These are phyloP conservation scores for Alligator sinensis DNA, from an alignment of 2,113 vertebrate genomes.

Conservation along the genomic window DNA sequence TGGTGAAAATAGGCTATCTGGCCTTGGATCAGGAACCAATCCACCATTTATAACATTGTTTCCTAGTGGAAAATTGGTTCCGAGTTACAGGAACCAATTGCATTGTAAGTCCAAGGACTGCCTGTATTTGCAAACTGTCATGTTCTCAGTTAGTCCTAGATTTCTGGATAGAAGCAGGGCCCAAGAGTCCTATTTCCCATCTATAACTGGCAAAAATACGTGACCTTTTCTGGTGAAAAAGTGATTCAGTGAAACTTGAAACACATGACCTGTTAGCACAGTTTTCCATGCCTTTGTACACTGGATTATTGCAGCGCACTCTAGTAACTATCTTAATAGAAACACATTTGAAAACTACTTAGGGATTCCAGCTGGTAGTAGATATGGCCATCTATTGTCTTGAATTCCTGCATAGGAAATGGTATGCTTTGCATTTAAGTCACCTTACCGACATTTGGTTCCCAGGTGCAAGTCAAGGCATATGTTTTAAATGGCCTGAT, in stretches of 20 bases:
- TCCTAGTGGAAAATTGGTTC: too few species aligned
- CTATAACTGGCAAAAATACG: not conserved
- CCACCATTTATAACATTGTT: too few species aligned
- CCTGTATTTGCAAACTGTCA: not conserved
- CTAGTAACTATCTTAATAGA: not conserved
- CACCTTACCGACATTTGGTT: not conserved
- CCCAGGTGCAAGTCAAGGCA: not conserved
- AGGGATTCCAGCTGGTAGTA: not conserved
- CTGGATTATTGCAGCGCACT: not conserved
- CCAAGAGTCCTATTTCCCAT: not conserved
- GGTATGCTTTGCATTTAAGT: not conserved
- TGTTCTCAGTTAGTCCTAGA: not conserved
- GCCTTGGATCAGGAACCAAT: too few species aligned
- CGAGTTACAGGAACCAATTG: too few species aligned
- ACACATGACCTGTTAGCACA: constrained; percentile 14
- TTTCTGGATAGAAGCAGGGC: not conserved
- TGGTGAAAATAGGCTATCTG: too few species aligned
- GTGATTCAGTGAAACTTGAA: not conserved
- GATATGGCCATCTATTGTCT: constrained; percentile 7
- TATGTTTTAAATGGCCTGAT: not conserved
- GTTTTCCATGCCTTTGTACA: constrained; percentile 41
- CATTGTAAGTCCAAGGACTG: too few species aligned
- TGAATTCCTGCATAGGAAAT: not conserved
- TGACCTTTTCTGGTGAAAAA: not conserved
- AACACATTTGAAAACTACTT: not conserved